These are phyloP conservation scores for Decapterus maruadsi DNA, from an alignment of 2,797 vertebrate genomes.

Conservation along the genomic window DNA sequence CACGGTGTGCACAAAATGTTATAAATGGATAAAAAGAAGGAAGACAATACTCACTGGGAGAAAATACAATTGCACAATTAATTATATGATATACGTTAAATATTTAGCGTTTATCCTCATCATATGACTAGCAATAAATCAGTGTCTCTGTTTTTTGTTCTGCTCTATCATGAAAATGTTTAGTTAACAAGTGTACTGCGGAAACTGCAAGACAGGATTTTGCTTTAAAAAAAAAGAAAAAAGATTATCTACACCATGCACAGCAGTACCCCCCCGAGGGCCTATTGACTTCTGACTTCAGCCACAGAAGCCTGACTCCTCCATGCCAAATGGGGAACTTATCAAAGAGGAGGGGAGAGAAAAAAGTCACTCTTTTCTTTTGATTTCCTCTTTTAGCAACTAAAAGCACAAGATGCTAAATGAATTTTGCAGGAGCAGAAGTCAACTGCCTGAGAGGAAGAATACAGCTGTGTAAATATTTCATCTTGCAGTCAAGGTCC, in stretches of 20 bases:
- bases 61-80: background rate
- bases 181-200: constrained; percentile 3
- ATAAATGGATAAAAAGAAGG: background rate
- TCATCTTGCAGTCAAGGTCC: constrained; percentile 74
- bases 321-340: constrained; percentile 35
- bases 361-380: constrained; percentile 52
- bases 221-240: background rate
- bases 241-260: constrained; percentile 19
- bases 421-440: constrained; percentile 70
- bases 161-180: background rate
- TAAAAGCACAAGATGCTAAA: constrained; percentile 61
- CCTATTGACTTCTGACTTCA: constrained; percentile 55
- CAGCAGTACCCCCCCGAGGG: constrained; percentile 9
- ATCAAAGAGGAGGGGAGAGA: constrained; percentile 39
- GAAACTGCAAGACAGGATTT: constrained; percentile 3
- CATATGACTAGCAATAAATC: background rate
- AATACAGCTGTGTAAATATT: constrained; percentile 78
- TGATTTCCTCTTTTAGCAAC: constrained; percentile 60
- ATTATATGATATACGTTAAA: background rate
- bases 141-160: background rate
- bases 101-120: background rate
- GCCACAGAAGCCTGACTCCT: constrained; percentile 26
- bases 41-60: background rate
- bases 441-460: constrained; percentile 70
- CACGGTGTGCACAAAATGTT: background rate